Evolutionary conservation across 2,888 invertebrate species (phyloP).

Genomic region (Torymus texanus): DNA sequence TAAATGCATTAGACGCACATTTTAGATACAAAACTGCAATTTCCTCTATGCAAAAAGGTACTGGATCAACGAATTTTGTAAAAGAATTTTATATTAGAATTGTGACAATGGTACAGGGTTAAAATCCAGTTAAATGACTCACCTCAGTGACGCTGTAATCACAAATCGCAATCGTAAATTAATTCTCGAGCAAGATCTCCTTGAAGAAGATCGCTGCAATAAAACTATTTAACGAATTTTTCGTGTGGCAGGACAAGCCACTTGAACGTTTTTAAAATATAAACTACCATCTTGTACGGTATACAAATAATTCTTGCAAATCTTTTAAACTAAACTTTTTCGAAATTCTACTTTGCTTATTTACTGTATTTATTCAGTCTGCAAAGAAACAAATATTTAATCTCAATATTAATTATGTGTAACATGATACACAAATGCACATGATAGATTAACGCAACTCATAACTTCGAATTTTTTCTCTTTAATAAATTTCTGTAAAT

Average conservation of each 20-base stretch:
- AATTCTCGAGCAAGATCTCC: conserved; percentile 4
- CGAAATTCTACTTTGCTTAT: conserved; percentile 11
- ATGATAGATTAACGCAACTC: conserved; percentile 22
- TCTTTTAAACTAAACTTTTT: conserved; percentile 28
- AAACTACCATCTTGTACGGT: neutral
- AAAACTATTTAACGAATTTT: no score
- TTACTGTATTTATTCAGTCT: conserved; percentile 2
- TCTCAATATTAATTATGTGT: conserved; percentile 1
- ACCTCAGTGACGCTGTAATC: neutral
- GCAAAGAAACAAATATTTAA: neutral
- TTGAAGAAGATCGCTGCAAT: neutral
- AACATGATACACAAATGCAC: conserved; percentile 14
- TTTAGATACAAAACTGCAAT: conserved; percentile 13
- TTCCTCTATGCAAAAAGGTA: neutral
- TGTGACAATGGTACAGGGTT: conserved; percentile 27
- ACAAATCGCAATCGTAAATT: neutral
- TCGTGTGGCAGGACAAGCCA: no score
- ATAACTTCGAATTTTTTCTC: conserved; percentile 22
- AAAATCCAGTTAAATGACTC: conserved; percentile 21
- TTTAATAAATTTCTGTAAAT: conserved; percentile 34
- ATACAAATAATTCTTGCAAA: neutral
- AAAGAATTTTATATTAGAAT: conserved; percentile 30
- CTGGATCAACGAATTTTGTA: conserved; percentile 38
- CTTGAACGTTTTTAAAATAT: neutral
- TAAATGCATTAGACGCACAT: conserved; percentile 19